These are phyloP conservation scores for Halictus ligatus DNA, from an alignment of 2,888 invertebrate species.

Conservation along the genomic window DNA sequence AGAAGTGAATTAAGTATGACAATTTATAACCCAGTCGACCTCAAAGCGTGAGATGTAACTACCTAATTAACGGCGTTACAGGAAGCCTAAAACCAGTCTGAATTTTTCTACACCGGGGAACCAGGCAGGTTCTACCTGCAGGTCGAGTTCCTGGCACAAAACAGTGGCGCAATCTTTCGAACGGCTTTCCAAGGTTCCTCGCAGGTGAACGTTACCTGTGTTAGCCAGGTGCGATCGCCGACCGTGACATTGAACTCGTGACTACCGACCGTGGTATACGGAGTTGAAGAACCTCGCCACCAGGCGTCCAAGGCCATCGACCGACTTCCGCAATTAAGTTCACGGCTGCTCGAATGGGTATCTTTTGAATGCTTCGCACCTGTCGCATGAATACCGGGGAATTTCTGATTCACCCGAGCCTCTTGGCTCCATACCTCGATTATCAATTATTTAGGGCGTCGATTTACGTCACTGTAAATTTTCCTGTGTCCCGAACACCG, in stretches of 20 bases:
- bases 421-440: neutral
- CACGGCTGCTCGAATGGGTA: conserved; percentile 18
- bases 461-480: neutral
- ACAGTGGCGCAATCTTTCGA: conserved; percentile 62
- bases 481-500: neutral
- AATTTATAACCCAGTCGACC: neutral
- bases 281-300: conserved; percentile 16
- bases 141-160: neutral
- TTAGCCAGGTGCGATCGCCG: conserved; percentile 12
- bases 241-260: conserved; percentile 32
- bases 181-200: conserved; percentile 33
- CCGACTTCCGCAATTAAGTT: conserved; percentile 34
- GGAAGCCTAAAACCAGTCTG: neutral
- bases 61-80: neutral
- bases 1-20: neutral
- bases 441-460: neutral
- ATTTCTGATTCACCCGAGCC: neutral
- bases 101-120: neutral
- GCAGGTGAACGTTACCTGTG: conserved; percentile 23
- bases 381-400: neutral
- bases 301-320: conserved; percentile 42
- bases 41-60: neutral
- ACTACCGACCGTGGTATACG: conserved; percentile 49
- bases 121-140: neutral
- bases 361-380: neutral